Percentiles rank a stretch among this genome's conserved stretches.
phyloP scores from a whole-genome alignment of 1,140 invertebrate species.

The Hyles euphorbiae region DNA sequence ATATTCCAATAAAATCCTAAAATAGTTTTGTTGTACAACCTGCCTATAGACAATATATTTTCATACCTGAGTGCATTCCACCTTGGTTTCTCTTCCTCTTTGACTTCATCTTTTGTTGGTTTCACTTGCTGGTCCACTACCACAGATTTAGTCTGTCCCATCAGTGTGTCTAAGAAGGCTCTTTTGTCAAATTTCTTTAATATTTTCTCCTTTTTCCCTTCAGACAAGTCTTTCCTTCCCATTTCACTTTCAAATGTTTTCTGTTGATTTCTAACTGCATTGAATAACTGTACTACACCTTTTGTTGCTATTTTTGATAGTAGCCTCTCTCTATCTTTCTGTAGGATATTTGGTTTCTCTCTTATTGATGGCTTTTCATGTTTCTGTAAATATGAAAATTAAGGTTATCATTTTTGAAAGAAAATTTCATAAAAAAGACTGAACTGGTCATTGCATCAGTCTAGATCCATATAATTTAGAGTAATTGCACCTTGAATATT shows the following conservation, averaged over 20 bases:
- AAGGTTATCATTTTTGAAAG: not conserved
- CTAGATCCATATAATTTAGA: too few species aligned
- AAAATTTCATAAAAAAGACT: too few species aligned
- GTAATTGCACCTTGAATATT: too few species aligned
- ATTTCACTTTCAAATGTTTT: conserved; percentile 85
- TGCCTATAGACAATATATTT: not conserved
- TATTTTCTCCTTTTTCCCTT: conserved; percentile 88
- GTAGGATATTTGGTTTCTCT: conserved; percentile 83
- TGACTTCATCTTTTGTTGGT: conserved; percentile 62
- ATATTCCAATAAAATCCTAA: too few species aligned
- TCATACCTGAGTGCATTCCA: conserved; percentile 76
- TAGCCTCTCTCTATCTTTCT: conserved; percentile 84
- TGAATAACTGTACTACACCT: conserved; percentile 94
- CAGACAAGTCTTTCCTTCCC: conserved; percentile 83
- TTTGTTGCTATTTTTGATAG: conserved; percentile 91
- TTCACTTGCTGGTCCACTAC: conserved; percentile 75
- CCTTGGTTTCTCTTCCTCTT: conserved; percentile 63
- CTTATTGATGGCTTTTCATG: conserved; percentile 80
- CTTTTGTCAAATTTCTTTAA: conserved; percentile 88
- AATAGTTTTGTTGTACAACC: too few species aligned
- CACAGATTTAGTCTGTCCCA: conserved; percentile 82
- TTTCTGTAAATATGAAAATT: conserved; percentile 66
- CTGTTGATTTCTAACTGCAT: conserved; percentile 91
- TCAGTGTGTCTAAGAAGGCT: conserved; percentile 87
- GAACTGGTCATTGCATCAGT: too few species aligned